phyloP scores from a whole-genome alignment of 2,797 vertebrate genomes.

The Gymnocypris eckloni region DNA sequence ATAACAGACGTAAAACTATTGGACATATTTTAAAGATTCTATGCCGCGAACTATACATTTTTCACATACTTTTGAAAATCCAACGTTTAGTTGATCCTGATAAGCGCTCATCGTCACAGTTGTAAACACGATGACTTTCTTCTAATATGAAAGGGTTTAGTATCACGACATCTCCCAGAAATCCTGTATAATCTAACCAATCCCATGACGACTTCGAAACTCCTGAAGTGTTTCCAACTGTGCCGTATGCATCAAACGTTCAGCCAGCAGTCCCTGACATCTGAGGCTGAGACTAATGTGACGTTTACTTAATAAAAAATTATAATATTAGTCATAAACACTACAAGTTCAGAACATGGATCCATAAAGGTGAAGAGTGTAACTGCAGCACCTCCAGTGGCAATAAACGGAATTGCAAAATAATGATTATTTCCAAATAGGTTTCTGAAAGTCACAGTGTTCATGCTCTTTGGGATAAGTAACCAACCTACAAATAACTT shows the following conservation, averaged over 20 bases:
- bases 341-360: background rate
- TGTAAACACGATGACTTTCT: background rate
- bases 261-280: too few species aligned
- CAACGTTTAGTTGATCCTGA: background rate
- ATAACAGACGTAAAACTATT: background rate
- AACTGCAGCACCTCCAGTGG: background rate
- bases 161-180: too few species aligned
- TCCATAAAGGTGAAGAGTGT: background rate
- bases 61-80: background rate
- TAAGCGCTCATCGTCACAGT: background rate
- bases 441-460: conserved; percentile 1
- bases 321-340: background rate
- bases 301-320: background rate
- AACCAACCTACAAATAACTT: background rate
- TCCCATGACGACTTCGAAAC: too few species aligned
- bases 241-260: too few species aligned
- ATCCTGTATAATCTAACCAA: too few species aligned
- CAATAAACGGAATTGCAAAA: background rate
- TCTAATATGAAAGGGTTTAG: too few species aligned
- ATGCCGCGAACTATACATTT: background rate
- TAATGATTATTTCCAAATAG: conserved; percentile 3
- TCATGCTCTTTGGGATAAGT: background rate
- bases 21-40: background rate
- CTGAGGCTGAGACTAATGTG: background rate
- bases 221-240: too few species aligned